A percentile compares a stretch with the other conserved stretches of the same genome.
Conservation (phyloP, 64 coral and sea anemone genomes). For the Porites lutea region DNA sequence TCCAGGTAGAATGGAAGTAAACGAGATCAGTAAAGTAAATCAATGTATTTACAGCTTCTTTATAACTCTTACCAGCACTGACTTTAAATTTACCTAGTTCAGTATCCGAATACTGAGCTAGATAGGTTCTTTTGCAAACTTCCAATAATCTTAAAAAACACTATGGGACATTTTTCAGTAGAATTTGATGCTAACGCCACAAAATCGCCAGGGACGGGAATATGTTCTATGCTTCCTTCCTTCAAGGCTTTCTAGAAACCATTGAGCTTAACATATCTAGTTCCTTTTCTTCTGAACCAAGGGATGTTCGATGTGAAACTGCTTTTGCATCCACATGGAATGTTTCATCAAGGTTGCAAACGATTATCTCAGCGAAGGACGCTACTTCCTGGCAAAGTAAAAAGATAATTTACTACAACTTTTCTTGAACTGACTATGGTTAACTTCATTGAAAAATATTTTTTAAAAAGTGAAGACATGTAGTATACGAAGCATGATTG, state of each 20-base stretch:
- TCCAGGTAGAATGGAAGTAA: not conserved
- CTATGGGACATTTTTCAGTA: not conserved
- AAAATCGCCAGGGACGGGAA: not conserved
- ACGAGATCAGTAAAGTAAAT: not conserved
- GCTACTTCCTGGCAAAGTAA: not conserved
- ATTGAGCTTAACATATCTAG: not conserved
- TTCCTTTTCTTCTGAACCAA: not conserved
- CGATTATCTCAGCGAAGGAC: not conserved
- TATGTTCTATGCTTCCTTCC: not conserved
- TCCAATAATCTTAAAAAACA: not conserved
- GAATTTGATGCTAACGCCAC: constrained; percentile 2
- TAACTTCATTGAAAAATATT: not conserved
- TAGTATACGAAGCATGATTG: not conserved
- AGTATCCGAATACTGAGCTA: not conserved
- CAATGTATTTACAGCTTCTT: not conserved
- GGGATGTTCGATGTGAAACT: too few species aligned
- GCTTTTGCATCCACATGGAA: too few species aligned
- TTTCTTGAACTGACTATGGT: not conserved
- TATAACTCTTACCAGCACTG: constrained; percentile 2
- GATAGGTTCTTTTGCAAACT: not conserved
- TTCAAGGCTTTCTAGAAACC: not conserved
- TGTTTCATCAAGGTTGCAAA: not conserved
- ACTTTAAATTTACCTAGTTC: not conserved
- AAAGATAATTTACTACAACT: not conserved
- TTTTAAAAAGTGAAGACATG: not conserved